These are phyloP conservation scores for Pseudococcus longispinus DNA, from an alignment of 2,888 invertebrate genomes.

Conservation along the genomic window DNA sequence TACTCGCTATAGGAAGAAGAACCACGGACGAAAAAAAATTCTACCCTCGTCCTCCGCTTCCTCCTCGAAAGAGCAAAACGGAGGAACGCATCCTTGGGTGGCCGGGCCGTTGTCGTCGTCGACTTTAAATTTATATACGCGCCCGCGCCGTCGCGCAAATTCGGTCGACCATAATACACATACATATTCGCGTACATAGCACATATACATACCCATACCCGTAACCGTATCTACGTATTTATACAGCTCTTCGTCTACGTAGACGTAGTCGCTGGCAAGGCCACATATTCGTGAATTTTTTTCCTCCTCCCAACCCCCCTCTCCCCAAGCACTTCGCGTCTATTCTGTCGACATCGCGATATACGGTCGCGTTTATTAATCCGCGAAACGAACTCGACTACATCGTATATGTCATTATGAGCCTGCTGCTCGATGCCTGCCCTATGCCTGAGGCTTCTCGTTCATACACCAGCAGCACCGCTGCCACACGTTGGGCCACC, in stretches of 20 bases:
- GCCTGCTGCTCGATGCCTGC: not conserved
- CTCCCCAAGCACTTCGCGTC: not conserved
- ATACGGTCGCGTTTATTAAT: constrained; percentile 2
- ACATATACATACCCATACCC: not conserved
- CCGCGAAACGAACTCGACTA: not conserved
- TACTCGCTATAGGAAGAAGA: not conserved
- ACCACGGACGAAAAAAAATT: not conserved
- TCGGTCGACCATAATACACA: constrained; percentile 1
- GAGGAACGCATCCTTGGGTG: not conserved
- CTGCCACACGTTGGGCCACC: not conserved
- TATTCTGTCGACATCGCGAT: not conserved
- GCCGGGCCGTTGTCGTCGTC: not conserved
- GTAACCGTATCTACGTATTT: not conserved
- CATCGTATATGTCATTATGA: not conserved
- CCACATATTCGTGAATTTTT: constrained; percentile 16
- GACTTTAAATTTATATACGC: constrained; percentile 6
- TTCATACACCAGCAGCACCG: not conserved
- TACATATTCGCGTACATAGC: not conserved
- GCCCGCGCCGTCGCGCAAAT: not conserved
- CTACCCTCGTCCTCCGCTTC: not conserved
- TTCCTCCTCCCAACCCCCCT: not conserved
- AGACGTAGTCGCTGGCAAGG: not conserved
- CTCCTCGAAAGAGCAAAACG: not conserved
- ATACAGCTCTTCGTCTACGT: not conserved
- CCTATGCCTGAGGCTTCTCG: not conserved